Conservation (phyloP, 2,797 vertebrate species). For the Microctenopoma lineatum region DNA sequence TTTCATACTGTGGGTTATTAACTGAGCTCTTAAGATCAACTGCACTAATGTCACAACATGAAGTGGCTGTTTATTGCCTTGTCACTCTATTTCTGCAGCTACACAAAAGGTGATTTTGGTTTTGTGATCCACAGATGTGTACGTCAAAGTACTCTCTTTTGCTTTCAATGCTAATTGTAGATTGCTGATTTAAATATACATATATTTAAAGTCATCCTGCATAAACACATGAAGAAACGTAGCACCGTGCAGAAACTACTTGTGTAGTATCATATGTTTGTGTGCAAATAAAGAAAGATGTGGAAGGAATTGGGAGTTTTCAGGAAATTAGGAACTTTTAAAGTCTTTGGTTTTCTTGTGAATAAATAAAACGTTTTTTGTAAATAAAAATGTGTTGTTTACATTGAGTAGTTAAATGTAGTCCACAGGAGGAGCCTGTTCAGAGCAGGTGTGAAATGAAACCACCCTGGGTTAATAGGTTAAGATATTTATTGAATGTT, state of each 20-base stretch:
- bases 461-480: too few relatives aligned
- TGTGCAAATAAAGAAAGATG: conserved; percentile 39
- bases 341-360: conserved; percentile 58
- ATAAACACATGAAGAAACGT: conserved; percentile 32
- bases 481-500: too few relatives aligned
- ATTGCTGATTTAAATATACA: conserved; percentile 44
- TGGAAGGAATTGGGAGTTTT: conserved; percentile 28
- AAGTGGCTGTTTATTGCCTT: conserved; percentile 31
- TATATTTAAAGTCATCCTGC: too few relatives aligned
- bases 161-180: conserved; percentile 34
- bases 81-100: conserved; percentile 36
- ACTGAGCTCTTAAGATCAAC: conserved; percentile 13
- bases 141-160: conserved; percentile 26
- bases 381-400: conserved; percentile 43
- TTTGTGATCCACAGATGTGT: conserved; percentile 20
- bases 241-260: conserved; percentile 25
- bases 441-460: too few relatives aligned
- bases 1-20: conserved; percentile 24
- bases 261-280: conserved; percentile 30
- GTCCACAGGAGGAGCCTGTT: too few relatives aligned
- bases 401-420: background rate
- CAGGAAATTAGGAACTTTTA: conserved; percentile 43
- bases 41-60: conserved; percentile 18
- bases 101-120: conserved; percentile 33
- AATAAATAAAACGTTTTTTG: conserved; percentile 53